These are phyloP conservation scores for Crossocerus cetratus DNA, from an alignment of 2,888 invertebrate species.

Conservation along the genomic window DNA sequence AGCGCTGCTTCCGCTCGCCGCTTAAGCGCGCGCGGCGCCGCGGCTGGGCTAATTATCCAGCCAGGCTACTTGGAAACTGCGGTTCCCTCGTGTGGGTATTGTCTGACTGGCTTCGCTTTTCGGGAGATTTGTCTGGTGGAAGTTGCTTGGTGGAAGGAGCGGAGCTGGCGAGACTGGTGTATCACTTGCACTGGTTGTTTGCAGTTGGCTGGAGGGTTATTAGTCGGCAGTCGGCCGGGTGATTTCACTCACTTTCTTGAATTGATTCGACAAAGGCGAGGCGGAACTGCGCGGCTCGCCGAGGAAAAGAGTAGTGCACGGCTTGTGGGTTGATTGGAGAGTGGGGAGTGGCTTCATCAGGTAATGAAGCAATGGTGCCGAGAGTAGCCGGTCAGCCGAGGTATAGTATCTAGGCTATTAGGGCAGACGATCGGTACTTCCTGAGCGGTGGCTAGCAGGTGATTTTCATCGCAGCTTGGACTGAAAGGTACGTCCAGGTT, in stretches of 20 bases:
- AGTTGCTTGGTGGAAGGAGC: background rate
- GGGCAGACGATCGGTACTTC: constrained; percentile 31
- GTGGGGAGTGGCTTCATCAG: constrained; percentile 1
- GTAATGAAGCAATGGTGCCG: constrained; percentile 17
- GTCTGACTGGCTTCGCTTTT: background rate
- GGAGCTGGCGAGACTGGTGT: background rate
- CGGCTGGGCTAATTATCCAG: background rate
- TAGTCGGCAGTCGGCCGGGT: constrained; percentile 2
- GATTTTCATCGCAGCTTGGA: constrained; percentile 32
- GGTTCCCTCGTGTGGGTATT: background rate
- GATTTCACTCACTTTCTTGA: constrained; percentile 22
- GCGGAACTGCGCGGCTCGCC: constrained; percentile 5
- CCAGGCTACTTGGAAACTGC: background rate
- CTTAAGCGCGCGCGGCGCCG: background rate
- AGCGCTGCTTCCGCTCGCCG: background rate
- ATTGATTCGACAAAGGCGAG: constrained; percentile 37
- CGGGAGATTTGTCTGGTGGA: background rate
- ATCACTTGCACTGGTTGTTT: constrained; percentile 7
- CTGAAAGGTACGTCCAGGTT: constrained; percentile 1
- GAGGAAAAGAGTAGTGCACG: no score
- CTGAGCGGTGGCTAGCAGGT: constrained; percentile 13
- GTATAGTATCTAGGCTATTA: constrained; percentile 42
- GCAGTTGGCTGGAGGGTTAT: constrained; percentile 22
- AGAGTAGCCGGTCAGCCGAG: constrained; percentile 7
- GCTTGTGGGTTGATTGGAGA: background rate